A percentile compares a stretch with the other conserved stretches of the same genome.
These are phyloP conservation scores for Epinotia demarniana DNA, from an alignment of 2,888 invertebrate species.

Conservation along the genomic window DNA sequence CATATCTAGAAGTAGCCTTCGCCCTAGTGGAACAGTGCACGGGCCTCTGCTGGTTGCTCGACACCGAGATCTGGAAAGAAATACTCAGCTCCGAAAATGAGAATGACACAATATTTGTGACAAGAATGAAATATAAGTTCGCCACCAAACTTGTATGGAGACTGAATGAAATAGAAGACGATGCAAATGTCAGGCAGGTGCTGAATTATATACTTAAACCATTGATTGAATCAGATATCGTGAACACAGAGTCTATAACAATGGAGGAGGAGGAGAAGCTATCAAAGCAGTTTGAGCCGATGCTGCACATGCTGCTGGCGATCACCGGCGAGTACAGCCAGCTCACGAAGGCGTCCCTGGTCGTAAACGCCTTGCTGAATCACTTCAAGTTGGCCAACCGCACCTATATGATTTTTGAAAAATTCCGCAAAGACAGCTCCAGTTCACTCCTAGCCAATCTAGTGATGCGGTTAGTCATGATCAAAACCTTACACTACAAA, in stretches of 20 bases:
- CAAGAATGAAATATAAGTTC: constrained; percentile 87
- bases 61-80: constrained; percentile 86
- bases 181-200: constrained; percentile 80
- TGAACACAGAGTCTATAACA: constrained; percentile 70
- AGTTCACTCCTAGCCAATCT: constrained; percentile 79
- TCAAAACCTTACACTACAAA: constrained; percentile 67
- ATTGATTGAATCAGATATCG: constrained; percentile 73
- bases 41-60: constrained; percentile 87
- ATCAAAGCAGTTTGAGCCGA: constrained; percentile 82
- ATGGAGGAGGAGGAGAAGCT: constrained; percentile 80
- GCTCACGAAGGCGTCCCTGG: constrained; percentile 66
- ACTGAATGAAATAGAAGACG: constrained; percentile 77
- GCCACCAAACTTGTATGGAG: constrained; percentile 85
- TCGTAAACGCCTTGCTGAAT: constrained; percentile 62
- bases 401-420: constrained; percentile 70
- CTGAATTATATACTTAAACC: constrained; percentile 85
- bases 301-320: constrained; percentile 81
- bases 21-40: constrained; percentile 85
- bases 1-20: constrained; percentile 86
- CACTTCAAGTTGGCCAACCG: constrained; percentile 70
- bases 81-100: constrained; percentile 86
- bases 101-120: constrained; percentile 89
- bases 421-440: constrained; percentile 74
- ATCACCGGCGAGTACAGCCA: constrained; percentile 81
- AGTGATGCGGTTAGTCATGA: constrained; percentile 73